phyloP scores from a whole-genome alignment of 2,888 invertebrate species.

The Chloromyia formosa region DNA sequence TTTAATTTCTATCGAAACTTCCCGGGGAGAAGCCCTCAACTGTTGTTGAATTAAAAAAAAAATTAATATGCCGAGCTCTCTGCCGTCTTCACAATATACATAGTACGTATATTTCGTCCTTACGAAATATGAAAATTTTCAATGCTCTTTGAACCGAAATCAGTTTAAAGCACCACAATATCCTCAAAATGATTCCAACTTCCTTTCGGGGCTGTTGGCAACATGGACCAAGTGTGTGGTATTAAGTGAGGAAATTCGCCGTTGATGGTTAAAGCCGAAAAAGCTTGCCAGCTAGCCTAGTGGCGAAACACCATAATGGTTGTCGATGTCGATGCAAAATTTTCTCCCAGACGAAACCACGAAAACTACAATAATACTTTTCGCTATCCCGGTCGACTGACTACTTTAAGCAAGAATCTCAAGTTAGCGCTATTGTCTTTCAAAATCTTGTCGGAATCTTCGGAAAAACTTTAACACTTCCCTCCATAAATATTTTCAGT shows the following conservation, averaged over 20 bases:
- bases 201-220: neutral
- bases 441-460: conserved; percentile 33
- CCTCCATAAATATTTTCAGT: conserved; percentile 21
- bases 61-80: neutral
- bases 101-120: too few species aligned
- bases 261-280: conserved; percentile 15
- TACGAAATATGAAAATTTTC: conserved; percentile 6
- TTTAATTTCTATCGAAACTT: neutral
- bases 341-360: neutral
- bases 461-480: conserved; percentile 35
- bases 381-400: neutral
- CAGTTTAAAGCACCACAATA: conserved; percentile 9
- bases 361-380: conserved; percentile 25
- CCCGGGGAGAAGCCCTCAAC: too few species aligned
- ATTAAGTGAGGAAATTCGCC: conserved; percentile 13
- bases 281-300: too few species aligned
- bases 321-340: neutral
- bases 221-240: neutral
- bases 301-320: neutral
- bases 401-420: neutral
- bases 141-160: conserved; percentile 16
- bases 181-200: conserved; percentile 5
- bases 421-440: conserved; percentile 28
- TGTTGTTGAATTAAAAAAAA: neutral
- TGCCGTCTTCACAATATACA: too few species aligned